Conservation (phyloP, 2,888 invertebrate genomes). For the Chesias legatella region DNA sequence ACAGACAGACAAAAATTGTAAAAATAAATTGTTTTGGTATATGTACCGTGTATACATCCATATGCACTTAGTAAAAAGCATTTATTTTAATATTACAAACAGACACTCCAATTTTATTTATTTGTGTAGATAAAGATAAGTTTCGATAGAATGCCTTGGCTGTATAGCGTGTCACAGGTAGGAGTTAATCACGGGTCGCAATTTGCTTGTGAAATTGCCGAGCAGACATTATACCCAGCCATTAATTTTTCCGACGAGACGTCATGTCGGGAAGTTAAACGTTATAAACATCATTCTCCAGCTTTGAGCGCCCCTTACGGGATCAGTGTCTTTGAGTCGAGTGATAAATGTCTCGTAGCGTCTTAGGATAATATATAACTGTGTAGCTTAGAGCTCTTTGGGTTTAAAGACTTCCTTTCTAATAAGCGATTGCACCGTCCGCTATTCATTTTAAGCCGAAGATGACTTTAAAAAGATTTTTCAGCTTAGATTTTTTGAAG, state of each 20-base stretch:
- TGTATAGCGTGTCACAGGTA: constrained; percentile 35
- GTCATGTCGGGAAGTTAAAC: constrained; percentile 45
- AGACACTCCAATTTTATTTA: too few species aligned
- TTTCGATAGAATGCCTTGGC: too few species aligned
- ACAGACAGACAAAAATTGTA: too few species aligned
- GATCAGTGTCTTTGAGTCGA: constrained; percentile 52
- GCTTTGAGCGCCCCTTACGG: constrained; percentile 37
- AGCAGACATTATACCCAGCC: constrained; percentile 45
- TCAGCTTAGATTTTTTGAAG: too few species aligned
- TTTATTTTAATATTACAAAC: too few species aligned
- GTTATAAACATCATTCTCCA: constrained; percentile 53
- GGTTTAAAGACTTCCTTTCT: background rate
- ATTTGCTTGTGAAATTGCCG: constrained; percentile 50
- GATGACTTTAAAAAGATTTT: too few species aligned
- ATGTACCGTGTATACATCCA: too few species aligned
- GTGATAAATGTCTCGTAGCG: constrained; percentile 49
- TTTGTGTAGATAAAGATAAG: too few species aligned
- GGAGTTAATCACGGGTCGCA: constrained; percentile 44
- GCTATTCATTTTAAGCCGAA: too few species aligned
- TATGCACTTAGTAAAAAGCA: too few species aligned
- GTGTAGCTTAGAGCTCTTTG: constrained; percentile 14
- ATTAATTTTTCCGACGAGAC: constrained; percentile 60
- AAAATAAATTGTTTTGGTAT: too few species aligned
- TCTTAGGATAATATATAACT: constrained; percentile 22
- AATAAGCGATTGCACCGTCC: too few species aligned